Percentiles rank a stretch among this genome's conserved stretches.
These are phyloP conservation scores for Aphelenchoides fujianensis DNA, from an alignment of 1,140 invertebrate species.

Conservation along the genomic window DNA sequence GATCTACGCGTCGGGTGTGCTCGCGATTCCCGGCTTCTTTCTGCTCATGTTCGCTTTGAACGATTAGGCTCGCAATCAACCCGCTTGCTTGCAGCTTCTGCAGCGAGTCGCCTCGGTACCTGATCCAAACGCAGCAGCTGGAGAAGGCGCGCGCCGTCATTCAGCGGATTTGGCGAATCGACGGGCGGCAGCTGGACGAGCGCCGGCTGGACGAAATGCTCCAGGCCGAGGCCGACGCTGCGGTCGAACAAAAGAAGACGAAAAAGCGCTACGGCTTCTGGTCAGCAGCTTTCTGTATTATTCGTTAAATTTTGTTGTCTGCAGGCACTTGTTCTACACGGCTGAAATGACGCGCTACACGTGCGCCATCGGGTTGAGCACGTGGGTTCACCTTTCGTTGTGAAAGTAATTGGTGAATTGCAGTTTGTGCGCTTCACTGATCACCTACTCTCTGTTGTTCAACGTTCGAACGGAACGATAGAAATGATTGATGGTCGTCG, in stretches of 20 bases:
- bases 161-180: slow-evolving; percentile 32
- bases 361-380: slow-evolving; percentile 44
- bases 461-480: not conserved
- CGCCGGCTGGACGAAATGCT: slow-evolving; percentile 29
- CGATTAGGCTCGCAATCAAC: not conserved
- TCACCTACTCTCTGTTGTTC: not conserved
- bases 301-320: slow-evolving; percentile 17
- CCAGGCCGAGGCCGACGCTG: slow-evolving; percentile 24
- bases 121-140: slow-evolving; percentile 52
- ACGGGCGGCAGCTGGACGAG: slow-evolving; percentile 42
- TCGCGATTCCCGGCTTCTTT: slow-evolving; percentile 32
- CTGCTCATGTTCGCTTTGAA: slow-evolving; percentile 33
- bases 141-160: slow-evolving; percentile 47
- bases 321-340: slow-evolving; percentile 49
- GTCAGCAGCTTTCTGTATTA: not conserved
- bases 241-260: slow-evolving; percentile 32
- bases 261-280: slow-evolving; percentile 27
- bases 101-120: slow-evolving; percentile 48
- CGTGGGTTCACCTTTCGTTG: slow-evolving; percentile 29
- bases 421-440: not conserved
- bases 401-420: slow-evolving; percentile 2
- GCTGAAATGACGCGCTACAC: slow-evolving; percentile 45
- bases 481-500: no score
- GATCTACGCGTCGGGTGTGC: slow-evolving; percentile 24
- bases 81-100: slow-evolving; percentile 38